Base-by-base conservation (phyloP, 2,888 invertebrate genomes). In the Chironomus tentans region DNA sequence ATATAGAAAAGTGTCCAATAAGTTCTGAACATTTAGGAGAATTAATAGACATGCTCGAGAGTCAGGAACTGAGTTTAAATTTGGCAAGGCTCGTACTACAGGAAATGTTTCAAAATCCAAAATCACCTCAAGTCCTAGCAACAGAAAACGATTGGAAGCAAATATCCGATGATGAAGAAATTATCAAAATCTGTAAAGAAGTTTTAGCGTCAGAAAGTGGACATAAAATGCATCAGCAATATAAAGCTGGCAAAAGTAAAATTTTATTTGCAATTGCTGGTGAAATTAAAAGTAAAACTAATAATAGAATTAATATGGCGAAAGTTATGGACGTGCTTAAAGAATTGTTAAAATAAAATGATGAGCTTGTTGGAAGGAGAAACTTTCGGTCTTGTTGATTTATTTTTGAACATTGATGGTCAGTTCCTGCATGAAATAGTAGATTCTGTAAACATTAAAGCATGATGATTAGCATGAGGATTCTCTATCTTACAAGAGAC, bases 211-310 rank as follows among this genome's bases (percentile, higher is more conserved):
- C 61, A 10, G 81, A 87, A 13, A 86, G 88, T 77, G 91, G 92
- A 83, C 85, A 88, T 12, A 89, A 91, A 81, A n/a, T n/a, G 75
- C 91, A 91, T 0, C 84, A 86, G 78, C 86, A 88, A 78, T 93
- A 90, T 80, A 88, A n/a, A 81, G 84, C 83, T 10, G 93, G 93
- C 4, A 93, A 93, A 83, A 82, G 82, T 0, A 92, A 91, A 84
- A 87, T 89, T 7, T 87, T 91, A 69, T 88, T 87, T 80, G 88
- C 89, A 46, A 85, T 94, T 77, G 81, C 89, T 77, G 89, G 89
- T 13, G n/a, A n/a, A n/a, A n/a, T n/a, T n/a, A n/a, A 85, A 76
- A 87, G 87, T 80, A 84, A 84, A 78, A 88, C 89, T 68, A 82
- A 88, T 18, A 85, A 88, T 80, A 87, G 87, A 81, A 88, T 90